Percentiles rank a stretch among this genome's conserved stretches.
These are phyloP conservation scores for Blastomussa wellsi DNA, from an alignment of 92 coral and sea anemone genomes.

Conservation along the genomic window DNA sequence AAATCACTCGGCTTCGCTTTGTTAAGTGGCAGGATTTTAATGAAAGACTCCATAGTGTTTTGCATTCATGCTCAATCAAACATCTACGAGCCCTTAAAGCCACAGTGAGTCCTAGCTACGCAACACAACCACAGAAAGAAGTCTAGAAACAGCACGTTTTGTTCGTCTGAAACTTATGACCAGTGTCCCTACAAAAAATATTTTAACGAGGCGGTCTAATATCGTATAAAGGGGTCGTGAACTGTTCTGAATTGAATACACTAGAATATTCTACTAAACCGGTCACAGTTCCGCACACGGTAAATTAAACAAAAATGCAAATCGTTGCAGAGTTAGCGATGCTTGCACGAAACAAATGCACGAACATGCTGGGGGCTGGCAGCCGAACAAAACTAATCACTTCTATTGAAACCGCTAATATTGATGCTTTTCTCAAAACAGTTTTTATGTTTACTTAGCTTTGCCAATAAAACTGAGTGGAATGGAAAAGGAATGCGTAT, in stretches of 20 bases:
- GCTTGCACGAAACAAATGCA: neutral
- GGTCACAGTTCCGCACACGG: neutral
- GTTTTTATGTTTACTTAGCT: neutral
- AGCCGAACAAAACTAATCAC: constrained; percentile 3
- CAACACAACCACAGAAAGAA: neutral
- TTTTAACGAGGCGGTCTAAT: neutral
- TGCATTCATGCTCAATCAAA: neutral
- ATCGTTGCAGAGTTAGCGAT: constrained; percentile 10
- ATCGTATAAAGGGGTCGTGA: neutral
- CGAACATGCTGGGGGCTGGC: neutral
- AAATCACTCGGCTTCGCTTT: neutral
- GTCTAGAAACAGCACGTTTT: neutral
- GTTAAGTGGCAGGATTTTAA: neutral
- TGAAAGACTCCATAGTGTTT: neutral
- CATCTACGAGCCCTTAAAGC: neutral
- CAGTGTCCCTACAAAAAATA: neutral
- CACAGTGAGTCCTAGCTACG: neutral
- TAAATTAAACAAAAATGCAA: constrained; percentile 30
- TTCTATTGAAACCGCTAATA: neutral
- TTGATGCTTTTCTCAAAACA: neutral
- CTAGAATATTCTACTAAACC: neutral
- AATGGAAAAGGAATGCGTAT: neutral
- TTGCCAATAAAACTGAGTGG: constrained; percentile 4
- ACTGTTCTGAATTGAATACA: neutral
- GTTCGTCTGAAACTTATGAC: neutral